phyloP scores from a whole-genome alignment of 1,140 invertebrate species.

The Marisa cornuarietis region DNA sequence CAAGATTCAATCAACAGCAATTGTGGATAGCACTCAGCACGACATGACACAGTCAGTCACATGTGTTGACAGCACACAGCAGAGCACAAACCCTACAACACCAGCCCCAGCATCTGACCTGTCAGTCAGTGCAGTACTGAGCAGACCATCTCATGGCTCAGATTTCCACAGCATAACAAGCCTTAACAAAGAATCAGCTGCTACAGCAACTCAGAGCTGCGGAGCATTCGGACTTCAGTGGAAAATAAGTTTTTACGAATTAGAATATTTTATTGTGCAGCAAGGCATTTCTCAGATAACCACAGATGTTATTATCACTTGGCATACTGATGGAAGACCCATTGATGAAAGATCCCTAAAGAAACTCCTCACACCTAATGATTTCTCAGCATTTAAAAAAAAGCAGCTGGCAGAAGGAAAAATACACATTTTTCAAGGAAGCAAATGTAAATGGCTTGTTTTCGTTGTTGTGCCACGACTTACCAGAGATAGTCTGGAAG shows the following conservation, averaged over 20 bases:
- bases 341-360: neutral
- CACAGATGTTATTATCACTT: slow-evolving; percentile 5
- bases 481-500: neutral
- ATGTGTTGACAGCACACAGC: too few species aligned
- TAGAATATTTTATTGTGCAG: neutral
- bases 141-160: too few species aligned
- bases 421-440: neutral
- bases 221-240: neutral
- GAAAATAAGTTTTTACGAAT: neutral
- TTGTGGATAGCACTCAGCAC: too few species aligned
- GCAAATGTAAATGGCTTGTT: neutral
- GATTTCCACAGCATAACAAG: neutral
- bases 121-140: too few species aligned
- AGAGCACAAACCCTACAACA: too few species aligned
- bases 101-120: too few species aligned
- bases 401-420: neutral
- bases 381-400: too few species aligned
- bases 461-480: neutral
- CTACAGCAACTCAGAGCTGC: too few species aligned
- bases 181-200: neutral
- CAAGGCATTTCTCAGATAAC: neutral
- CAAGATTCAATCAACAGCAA: too few species aligned
- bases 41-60: too few species aligned
- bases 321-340: neutral
- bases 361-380: neutral